phyloP scores from a whole-genome alignment of 2,888 invertebrate genomes.

The Rhamnusium bicolor region DNA sequence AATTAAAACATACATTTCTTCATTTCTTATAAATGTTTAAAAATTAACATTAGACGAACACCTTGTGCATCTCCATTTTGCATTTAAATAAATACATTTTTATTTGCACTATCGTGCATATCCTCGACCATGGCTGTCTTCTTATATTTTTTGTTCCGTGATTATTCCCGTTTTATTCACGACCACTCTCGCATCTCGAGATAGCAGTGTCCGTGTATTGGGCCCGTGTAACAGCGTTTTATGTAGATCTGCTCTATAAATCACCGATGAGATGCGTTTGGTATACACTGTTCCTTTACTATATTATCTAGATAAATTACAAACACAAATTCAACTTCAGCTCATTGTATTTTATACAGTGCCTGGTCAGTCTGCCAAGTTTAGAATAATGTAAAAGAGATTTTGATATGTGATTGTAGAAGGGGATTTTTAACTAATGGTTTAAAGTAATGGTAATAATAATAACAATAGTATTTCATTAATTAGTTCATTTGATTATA shows the following conservation, averaged over 20 bases:
- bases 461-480: too few species aligned
- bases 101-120: neutral
- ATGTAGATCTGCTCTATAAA: slow-evolving; percentile 33
- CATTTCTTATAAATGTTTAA: too few species aligned
- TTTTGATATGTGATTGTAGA: neutral
- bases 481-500: too few species aligned
- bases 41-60: too few species aligned
- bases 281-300: slow-evolving; percentile 3
- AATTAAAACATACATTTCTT: too few species aligned
- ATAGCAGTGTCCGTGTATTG: slow-evolving; percentile 11
- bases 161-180: slow-evolving; percentile 26
- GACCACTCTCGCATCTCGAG: slow-evolving; percentile 16
- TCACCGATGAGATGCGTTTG: slow-evolving; percentile 14
- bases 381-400: neutral
- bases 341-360: neutral
- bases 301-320: slow-evolving; percentile 8
- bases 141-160: slow-evolving; percentile 6
- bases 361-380: neutral
- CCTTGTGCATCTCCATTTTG: too few species aligned
- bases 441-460: too few species aligned
- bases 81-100: neutral
- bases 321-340: neutral
- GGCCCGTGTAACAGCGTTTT: slow-evolving; percentile 29
- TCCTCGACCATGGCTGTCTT: neutral
- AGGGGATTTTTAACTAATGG: neutral